phyloP scores from a whole-genome alignment of 2,113 vertebrate species.

The Peromyscus maniculatus region DNA sequence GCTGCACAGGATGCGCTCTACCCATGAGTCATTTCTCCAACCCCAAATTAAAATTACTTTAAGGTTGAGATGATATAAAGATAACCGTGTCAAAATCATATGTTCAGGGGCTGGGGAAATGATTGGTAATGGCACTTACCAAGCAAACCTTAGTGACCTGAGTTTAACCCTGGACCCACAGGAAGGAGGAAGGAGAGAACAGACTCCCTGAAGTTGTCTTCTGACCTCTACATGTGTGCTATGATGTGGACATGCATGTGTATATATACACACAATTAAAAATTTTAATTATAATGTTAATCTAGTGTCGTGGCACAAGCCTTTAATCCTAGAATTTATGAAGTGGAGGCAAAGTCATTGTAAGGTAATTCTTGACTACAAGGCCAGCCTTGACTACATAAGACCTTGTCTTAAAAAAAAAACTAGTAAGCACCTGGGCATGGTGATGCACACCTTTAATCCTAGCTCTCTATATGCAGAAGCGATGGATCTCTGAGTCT shows the following conservation, averaged over 20 bases:
- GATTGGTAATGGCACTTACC: too few relatives aligned
- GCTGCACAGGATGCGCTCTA: not conserved
- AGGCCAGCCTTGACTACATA: not conserved
- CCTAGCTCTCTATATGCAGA: not conserved
- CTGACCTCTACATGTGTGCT: not conserved
- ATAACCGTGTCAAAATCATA: not conserved
- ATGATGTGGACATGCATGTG: not conserved
- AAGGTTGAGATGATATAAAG: not conserved
- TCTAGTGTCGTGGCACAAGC: not conserved
- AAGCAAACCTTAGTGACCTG: not conserved
- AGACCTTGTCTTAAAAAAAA: not conserved
- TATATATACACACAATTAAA: not conserved
- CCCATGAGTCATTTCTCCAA: not conserved
- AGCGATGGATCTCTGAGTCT: not conserved
- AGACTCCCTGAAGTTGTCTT: not conserved
- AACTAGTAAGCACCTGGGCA: not conserved
- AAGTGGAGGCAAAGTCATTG: not conserved
- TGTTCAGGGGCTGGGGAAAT: not conserved
- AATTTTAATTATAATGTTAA: not conserved
- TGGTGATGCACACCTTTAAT: not conserved
- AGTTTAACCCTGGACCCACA: not conserved
- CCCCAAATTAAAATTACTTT: not conserved
- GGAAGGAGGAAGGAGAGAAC: not conserved
- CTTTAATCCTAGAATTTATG: not conserved
- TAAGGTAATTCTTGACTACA: not conserved